Evolutionary conservation across 2,888 invertebrate genomes (phyloP), one percentile per base, ranked within the genome.

Genomic region (Bibio marci): DNA sequence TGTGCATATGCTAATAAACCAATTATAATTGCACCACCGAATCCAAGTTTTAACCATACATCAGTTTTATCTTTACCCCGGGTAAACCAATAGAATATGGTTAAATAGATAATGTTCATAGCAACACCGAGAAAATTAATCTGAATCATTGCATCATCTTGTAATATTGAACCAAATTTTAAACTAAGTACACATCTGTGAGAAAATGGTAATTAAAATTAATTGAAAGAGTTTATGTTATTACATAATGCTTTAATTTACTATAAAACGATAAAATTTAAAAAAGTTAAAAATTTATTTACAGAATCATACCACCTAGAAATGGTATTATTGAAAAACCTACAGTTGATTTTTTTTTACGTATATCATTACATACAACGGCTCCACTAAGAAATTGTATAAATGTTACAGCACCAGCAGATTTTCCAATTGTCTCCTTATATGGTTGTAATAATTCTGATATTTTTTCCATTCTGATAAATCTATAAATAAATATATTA

Each of bases 351-450:
- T 73, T 71, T 51, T 74, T 75, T 50, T 73, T 73, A 44, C 76
- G 70, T 45, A 85, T 78, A 52, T 81, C 79, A 55, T 70, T 73
- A 54, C 83, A 74, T 43, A 85, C 67, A 53, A 80, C 69, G 53
- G 69, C 66, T 51, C 87, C 87, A 25, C 86, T 74, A 52, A 88
- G 73, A 66, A 88, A 86, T 57, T 88, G 85, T 1, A 70, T 72
- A 48, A 82, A 76, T 19, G 90, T 88, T 19, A 80, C 71, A 41
- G 80, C 59, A 44, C 77, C 75, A 28, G 88, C 86, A 38, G 73
- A 59, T 40, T 66, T 63, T 30, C 71, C 82, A 38, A 81, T 71
- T 11, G 70, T 42, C 41, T 73, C 75, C 59, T 77, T 78, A 56
- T 78, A 74, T 35, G 76, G 76, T 54, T 71, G 69, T 40, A 79